Evolutionary conservation across 2,888 invertebrate species (phyloP).

Genomic region (Platerodrilus igneus): DNA sequence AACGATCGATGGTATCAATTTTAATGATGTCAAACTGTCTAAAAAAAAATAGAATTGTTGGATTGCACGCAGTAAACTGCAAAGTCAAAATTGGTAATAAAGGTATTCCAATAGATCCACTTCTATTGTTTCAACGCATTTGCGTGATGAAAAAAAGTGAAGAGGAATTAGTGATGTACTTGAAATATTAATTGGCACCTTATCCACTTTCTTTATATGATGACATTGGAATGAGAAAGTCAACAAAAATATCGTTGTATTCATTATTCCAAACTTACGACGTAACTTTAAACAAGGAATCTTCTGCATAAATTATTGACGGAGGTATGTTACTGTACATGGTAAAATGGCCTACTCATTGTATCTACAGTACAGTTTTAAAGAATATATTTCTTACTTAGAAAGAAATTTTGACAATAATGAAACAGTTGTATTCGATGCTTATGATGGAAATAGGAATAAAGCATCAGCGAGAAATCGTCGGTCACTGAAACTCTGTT

Average conservation of each 20-base stretch:
- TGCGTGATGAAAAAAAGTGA: constrained; percentile 12
- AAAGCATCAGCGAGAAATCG: no score
- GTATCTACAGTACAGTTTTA: no score
- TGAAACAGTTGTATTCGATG: no score
- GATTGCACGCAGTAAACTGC: constrained; percentile 7
- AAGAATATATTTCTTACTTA: no score
- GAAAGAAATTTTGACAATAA: no score
- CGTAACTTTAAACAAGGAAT: no score
- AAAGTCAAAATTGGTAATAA: constrained; percentile 19
- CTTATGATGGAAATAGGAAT: no score
- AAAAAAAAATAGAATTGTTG: constrained; percentile 15
- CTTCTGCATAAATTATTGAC: no score
- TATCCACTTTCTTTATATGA: constrained; percentile 2
- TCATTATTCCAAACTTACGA: no score
- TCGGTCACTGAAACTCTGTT: no score
- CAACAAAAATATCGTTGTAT: constrained; percentile 6
- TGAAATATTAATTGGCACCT: constrained; percentile 5
- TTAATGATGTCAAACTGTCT: constrained; percentile 12
- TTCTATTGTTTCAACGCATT: constrained; percentile 11
- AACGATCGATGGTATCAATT: constrained; percentile 12
- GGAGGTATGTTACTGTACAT: no score
- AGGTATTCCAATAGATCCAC: constrained; percentile 20
- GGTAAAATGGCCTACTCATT: no score
- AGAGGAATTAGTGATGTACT: neutral
- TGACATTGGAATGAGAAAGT: neutral